Evolutionary conservation across 2,797 vertebrate species (phyloP).

Genomic region (Rhinophrynus dorsalis): DNA sequence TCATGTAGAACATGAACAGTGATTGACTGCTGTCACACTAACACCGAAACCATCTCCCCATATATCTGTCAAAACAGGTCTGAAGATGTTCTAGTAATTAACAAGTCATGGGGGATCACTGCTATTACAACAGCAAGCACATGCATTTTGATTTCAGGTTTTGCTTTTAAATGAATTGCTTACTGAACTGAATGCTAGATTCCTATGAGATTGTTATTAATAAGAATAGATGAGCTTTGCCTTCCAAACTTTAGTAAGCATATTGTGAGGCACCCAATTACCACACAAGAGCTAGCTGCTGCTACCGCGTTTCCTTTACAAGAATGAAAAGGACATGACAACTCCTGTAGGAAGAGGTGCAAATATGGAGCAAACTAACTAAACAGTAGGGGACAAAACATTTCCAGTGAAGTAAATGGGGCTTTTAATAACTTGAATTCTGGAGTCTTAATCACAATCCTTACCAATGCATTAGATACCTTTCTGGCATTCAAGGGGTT

Average conservation of each 20-base stretch:
- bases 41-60: slow-evolving; percentile 15
- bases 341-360: too few species aligned
- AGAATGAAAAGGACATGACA: too few species aligned
- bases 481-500: too few species aligned
- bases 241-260: neutral
- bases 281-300: neutral
- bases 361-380: too few species aligned
- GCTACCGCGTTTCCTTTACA: too few species aligned
- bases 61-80: slow-evolving; percentile 19
- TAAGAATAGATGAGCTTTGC: neutral
- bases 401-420: too few species aligned
- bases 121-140: slow-evolving; percentile 17
- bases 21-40: slow-evolving; percentile 34
- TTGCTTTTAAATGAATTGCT: slow-evolving; percentile 33
- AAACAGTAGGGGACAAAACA: too few species aligned
- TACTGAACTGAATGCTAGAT: slow-evolving; percentile 10
- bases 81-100: slow-evolving; percentile 11
- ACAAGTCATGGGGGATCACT: slow-evolving; percentile 10
- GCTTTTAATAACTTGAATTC: too few species aligned
- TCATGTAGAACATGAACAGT: neutral
- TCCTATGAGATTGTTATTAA: neutral
- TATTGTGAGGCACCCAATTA: slow-evolving; percentile 13
- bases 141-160: slow-evolving; percentile 7
- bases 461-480: too few species aligned
- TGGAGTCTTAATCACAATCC: too few species aligned